These are phyloP conservation scores for Agrochola lota DNA, from an alignment of 2,888 invertebrate species.

Conservation along the genomic window DNA sequence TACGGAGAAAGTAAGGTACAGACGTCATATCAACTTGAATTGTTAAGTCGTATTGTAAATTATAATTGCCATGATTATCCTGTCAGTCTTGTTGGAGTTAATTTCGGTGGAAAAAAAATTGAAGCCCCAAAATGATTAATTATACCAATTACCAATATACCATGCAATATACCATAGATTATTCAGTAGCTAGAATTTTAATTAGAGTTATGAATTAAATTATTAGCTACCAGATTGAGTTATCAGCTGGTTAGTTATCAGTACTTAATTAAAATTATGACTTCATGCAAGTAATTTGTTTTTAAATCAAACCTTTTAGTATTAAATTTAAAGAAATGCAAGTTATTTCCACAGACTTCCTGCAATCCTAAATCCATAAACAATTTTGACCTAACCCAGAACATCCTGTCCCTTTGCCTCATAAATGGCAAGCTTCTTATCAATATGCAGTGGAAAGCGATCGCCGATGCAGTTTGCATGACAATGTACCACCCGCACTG, in stretches of 20 bases:
- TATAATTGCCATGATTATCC: slow-evolving; percentile 59
- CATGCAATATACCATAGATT: background rate
- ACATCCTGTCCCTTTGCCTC: slow-evolving; percentile 54
- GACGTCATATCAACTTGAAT: slow-evolving; percentile 38
- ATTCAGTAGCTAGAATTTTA: slow-evolving; percentile 27
- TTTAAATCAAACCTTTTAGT: background rate
- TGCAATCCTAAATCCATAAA: slow-evolving; percentile 39
- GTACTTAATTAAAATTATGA: background rate
- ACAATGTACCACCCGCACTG: slow-evolving; percentile 69
- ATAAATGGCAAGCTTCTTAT: slow-evolving; percentile 55
- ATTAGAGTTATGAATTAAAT: background rate
- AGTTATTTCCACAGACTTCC: slow-evolving; percentile 13
- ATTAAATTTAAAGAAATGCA: background rate
- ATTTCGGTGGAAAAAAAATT: slow-evolving; percentile 27
- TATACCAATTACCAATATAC: slow-evolving; percentile 4
- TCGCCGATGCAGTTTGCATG: slow-evolving; percentile 67
- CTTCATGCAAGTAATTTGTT: background rate
- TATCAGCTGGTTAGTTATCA: background rate
- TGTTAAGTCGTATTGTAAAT: slow-evolving; percentile 37
- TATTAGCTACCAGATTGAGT: background rate
- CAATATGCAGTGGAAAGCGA: slow-evolving; percentile 65
- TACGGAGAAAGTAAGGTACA: slow-evolving; percentile 67
- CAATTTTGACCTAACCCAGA: slow-evolving; percentile 39
- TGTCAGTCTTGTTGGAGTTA: slow-evolving; percentile 46
- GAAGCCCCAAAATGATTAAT: slow-evolving; percentile 27